Evolutionary conservation across 2,113 vertebrate genomes (phyloP), one percentile per base, ranked within the genome.

Genomic region (Sylvilagus bachmani): DNA sequence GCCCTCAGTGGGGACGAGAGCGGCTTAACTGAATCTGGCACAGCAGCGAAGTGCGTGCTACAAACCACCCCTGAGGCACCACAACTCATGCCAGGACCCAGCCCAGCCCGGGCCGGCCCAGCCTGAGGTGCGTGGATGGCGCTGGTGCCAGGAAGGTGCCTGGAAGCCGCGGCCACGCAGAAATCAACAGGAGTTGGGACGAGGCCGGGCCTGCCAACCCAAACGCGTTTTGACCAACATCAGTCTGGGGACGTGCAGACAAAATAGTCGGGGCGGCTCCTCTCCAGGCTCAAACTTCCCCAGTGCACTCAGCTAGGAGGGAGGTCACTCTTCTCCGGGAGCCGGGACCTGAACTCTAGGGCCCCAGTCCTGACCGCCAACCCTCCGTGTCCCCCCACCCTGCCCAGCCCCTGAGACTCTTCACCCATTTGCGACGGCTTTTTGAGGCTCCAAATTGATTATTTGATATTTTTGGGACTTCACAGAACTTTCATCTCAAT

Each of bases 61-160:
- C 44, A 91, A 97, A 78, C 97, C 97, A 87, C 97, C 83, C 87
- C 96, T 92, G 97, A 93, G 96, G 94, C 79, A 95, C 22, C 90
- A 86, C 98, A 98, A 94, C 97, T 89, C 64, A 97, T 95, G 96
- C 97, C 95, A 96, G 97, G 87, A 98, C 95, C 85, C 33, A n/a
- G 25, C 55, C 83, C 33, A 81, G 80, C 97, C 83, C 91, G 96
- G 44, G 5, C 44, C 44, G 7, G 44, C 44, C 44, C 44, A 44
- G 44, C 44, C 44, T 44, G 44, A 44, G 44, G 44, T 7, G 44
- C 44, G 44, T 44, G 44, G 44, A 44, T 9, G 44, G 97, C 90
- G 78, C 96, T 49, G 93, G 51, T 3, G 89, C 89, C 96, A 96
- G 94, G 95, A 92, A 91, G 84, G 91, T 92, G 82, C 92, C 70